A percentile compares a stretch with the other conserved stretches of the same genome.
These are phyloP conservation scores for Baryphthengus martii DNA, from an alignment of 2,113 vertebrate species.

Conservation along the genomic window DNA sequence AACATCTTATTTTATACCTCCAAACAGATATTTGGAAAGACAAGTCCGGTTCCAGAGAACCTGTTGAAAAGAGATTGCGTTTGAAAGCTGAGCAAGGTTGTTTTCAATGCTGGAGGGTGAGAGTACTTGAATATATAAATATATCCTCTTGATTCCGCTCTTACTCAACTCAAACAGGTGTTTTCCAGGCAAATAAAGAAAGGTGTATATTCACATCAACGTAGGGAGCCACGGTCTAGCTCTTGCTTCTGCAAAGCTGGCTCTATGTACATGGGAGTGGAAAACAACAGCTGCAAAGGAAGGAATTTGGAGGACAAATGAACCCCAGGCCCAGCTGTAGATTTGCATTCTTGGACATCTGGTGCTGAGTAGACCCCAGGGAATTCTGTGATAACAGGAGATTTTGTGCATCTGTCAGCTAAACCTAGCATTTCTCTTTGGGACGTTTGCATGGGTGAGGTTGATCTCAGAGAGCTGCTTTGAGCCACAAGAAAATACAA, in stretches of 20 bases:
- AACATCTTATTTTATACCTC: not conserved
- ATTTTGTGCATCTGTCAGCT: constrained; percentile 55
- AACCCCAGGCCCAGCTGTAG: constrained; percentile 50
- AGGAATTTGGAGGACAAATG: constrained; percentile 29
- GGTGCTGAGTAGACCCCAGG: constrained; percentile 31
- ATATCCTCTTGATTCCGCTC: not conserved
- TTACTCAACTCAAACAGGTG: not conserved
- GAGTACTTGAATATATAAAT: not conserved
- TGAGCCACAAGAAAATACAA: not conserved
- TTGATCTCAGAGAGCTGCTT: not conserved
- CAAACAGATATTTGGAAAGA: not conserved
- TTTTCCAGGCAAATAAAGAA: not conserved
- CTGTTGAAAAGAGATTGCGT: not conserved
- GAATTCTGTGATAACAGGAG: constrained; percentile 41
- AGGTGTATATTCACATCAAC: not conserved
- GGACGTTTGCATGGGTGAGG: not conserved
- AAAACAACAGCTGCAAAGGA: constrained; percentile 58
- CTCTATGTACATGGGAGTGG: not conserved
- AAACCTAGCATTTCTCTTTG: constrained; percentile 34
- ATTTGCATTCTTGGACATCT: constrained; percentile 55
- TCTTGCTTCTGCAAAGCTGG: constrained; percentile 20
- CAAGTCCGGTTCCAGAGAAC: not conserved
- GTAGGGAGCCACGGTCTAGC: not conserved
- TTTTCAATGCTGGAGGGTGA: not conserved
- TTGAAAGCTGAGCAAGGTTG: not conserved